These are phyloP conservation scores for Orchestes rusci DNA, from an alignment of 2,888 invertebrate genomes.

Conservation along the genomic window DNA sequence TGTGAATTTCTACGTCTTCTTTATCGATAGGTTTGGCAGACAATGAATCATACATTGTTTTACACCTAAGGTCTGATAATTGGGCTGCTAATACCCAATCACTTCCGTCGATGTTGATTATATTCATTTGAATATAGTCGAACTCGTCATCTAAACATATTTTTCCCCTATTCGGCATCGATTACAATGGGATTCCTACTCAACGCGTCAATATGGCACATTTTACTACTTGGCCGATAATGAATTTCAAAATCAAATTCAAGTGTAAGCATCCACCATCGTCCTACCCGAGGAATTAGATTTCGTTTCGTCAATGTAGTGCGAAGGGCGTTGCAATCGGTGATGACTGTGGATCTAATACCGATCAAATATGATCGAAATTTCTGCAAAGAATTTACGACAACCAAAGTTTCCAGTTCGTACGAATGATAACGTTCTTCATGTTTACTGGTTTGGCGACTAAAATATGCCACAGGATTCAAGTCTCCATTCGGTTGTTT, in stretches of 20 bases:
- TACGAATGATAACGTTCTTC: conserved; percentile 15
- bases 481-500: not conserved
- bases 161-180: not conserved
- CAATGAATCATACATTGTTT: not conserved
- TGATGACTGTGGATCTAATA: conserved; percentile 21
- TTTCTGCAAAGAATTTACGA: conserved; percentile 16
- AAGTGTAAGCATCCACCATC: conserved; percentile 32
- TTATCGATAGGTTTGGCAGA: not conserved
- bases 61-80: not conserved
- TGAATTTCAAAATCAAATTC: too few species aligned
- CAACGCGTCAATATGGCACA: not conserved
- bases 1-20: not conserved
- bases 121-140: not conserved
- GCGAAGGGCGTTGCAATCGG: conserved; percentile 28
- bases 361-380: conserved; percentile 4
- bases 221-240: not conserved
- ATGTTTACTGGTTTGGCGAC: not conserved
- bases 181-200: not conserved
- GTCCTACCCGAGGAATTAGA: conserved; percentile 30
- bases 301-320: conserved; percentile 24
- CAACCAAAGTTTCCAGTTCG: too few species aligned
- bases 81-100: not conserved
- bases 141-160: not conserved
- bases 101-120: not conserved
- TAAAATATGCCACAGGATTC: not conserved